Base-by-base conservation (phyloP, 2,888 invertebrate species). In the Lagria hirta region DNA sequence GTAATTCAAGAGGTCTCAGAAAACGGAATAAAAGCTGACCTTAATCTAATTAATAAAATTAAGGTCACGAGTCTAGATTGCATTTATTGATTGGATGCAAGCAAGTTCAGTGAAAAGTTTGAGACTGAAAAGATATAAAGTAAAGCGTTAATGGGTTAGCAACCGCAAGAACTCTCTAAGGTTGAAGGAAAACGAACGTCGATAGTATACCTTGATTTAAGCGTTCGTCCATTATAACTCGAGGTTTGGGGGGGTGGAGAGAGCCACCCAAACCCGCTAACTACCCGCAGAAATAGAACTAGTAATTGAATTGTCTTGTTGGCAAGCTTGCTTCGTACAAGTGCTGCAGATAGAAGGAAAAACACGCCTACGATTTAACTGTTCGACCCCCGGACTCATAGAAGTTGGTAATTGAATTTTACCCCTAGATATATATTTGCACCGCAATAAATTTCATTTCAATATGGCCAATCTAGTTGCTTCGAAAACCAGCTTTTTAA, bases 241-340 rank as follows among this genome's bases (percentile, higher is more conserved):
- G 46, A 41, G 48, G 49, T 47, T 49, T 43, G 43, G 24, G 43
- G 34, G 46, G 36, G 37, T 48, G 51, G 51, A 38, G 21, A 32
- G 22, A 7, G 22, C 33, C 28, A 21, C 33, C 27, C 21, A 15
- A 20, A 28, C 35, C 49, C 61, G 58, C 62, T 64, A 66, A 68
- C 65, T 64, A 66, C 63, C 66, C 64, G 57, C 65, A 67, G 66
- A 68, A 68, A 66, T 68, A 68, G 63, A 68, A 62, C 65, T 60
- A 58, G 68, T 72, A 72, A 72, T 72, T 71, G 72, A 72, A 72
- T 72, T 71, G 72, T 72, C 72, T 70, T 71, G 70, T 70, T 69
- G 68, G 65, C 65, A 58, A 59, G 59, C 58, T 51, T 55, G 58
- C 51, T 34, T 32, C 38, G 43, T 48, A 55, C 59, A 58, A 60